These are phyloP conservation scores for Fulmarus glacialis DNA, from an alignment of 2,113 vertebrate species.

Conservation along the genomic window DNA sequence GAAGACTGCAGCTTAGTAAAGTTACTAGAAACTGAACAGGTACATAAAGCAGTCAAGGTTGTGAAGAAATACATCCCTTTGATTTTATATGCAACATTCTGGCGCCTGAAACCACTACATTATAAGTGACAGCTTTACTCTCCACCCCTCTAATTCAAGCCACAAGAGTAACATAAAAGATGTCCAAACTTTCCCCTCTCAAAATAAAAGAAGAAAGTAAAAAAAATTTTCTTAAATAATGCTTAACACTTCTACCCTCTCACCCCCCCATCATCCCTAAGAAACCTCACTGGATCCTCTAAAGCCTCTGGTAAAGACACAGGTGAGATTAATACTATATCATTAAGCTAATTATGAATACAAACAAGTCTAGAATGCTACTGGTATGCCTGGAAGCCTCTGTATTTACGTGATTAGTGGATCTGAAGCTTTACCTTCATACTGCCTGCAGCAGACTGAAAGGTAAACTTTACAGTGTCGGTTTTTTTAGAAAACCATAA, in stretches of 20 bases:
- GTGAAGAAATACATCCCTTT: neutral
- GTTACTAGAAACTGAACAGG: neutral
- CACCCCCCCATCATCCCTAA: neutral
- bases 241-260: neutral
- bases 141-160: constrained; percentile 11
- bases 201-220: neutral
- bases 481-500: neutral
- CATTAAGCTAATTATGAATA: neutral
- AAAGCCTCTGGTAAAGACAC: neutral
- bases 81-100: neutral
- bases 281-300: neutral
- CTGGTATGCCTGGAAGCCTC: neutral
- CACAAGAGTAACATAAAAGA: constrained; percentile 4
- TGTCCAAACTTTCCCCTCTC: neutral
- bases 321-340: neutral
- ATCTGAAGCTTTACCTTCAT: neutral
- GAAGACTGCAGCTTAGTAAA: neutral
- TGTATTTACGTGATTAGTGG: fast-evolving
- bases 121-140: neutral
- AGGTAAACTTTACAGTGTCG: neutral
- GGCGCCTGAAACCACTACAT: neutral
- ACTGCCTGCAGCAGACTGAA: neutral
- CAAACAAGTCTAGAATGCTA: neutral
- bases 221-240: neutral
- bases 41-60: neutral